Base-by-base conservation (phyloP, 2,113 vertebrate species). In the Hippocampus guttulatus region DNA sequence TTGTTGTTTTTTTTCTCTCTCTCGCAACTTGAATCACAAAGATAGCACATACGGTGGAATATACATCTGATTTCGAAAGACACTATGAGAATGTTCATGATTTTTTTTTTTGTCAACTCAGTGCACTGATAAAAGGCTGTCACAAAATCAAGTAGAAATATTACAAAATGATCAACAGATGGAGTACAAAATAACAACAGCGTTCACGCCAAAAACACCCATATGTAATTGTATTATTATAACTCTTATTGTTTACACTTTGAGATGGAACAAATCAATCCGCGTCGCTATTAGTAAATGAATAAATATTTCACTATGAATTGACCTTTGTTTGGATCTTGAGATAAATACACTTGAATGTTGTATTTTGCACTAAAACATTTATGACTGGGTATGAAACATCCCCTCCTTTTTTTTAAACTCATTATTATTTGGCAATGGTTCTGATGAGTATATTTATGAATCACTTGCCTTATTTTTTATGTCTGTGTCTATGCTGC, bases 131-230 rank as follows among this genome's bases (percentile, higher is more conserved):
- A 94, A 94, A 95, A 94, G 93, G 93, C 94, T 93, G 89, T 94
- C 91, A 92, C 93, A 93, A 95, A 98, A 95, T 93, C 89, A 94
- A 94, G 93, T 95, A 95, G 91, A 96, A 97, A 97, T 94, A 95
- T 94, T 89, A 95, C 95, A 85, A 98, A 98, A 96, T 92, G 90
- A 93, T 94, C 93, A 95, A 95, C 94, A 96, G 95, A 95, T 93
- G 95, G 92, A 93, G 92, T 92, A 95, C 93, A 97, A 93, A 97
- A 95, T 79, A 92, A 89, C 87, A 89, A 91, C 91, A 87, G 80
- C 84, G 87, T 90, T 81, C 77, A 88, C 85, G 83, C 65, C 62
- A 84, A 66, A 43, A 68, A 83, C 81, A 81, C 75, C 67, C 85
- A 85, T 75, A 79, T 77, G 86, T 77, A 74, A 80, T 70, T 74